Conservation (phyloP, 2,888 invertebrate genomes). For the Villa cingulata region DNA sequence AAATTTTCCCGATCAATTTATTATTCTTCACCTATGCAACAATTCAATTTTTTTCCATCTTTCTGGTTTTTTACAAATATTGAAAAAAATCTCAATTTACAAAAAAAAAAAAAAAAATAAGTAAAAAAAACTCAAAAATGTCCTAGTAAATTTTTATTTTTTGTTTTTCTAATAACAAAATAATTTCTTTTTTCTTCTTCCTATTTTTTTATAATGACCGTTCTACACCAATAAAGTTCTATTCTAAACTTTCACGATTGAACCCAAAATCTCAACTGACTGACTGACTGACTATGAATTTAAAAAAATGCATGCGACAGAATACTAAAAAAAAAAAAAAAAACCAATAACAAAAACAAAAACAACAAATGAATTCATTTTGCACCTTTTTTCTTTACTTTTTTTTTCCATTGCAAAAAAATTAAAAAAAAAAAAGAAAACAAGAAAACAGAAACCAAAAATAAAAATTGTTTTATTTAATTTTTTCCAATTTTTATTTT, state of each 20-base stretch:
- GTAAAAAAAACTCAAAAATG: too few species aligned
- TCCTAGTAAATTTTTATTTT: conserved; percentile 5
- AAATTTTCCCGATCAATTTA: too few species aligned
- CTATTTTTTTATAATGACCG: conserved; percentile 16
- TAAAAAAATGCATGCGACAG: conserved; percentile 24
- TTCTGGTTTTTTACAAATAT: too few species aligned
- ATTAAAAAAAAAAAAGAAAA: too few species aligned
- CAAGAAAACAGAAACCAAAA: too few species aligned
- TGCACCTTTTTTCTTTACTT: neutral
- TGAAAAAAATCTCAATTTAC: too few species aligned
- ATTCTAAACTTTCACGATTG: conserved; percentile 33
- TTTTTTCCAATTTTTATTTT: neutral
- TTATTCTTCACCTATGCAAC: too few species aligned
- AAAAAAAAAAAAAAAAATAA: too few species aligned
- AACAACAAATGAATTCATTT: conserved; percentile 15
- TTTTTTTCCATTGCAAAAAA: too few species aligned
- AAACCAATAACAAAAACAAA: conserved; percentile 8
- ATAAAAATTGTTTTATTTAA: too few species aligned
- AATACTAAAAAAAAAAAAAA: conserved; percentile 3
- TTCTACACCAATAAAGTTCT: conserved; percentile 26
- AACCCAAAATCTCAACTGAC: conserved; percentile 38
- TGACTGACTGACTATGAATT: too few species aligned
- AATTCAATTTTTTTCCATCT: too few species aligned
- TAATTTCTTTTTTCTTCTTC: conserved; percentile 7
- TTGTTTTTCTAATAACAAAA: neutral